phyloP scores from a whole-genome alignment of 2,113 vertebrate species.

The Psilopogon haemacephalus region DNA sequence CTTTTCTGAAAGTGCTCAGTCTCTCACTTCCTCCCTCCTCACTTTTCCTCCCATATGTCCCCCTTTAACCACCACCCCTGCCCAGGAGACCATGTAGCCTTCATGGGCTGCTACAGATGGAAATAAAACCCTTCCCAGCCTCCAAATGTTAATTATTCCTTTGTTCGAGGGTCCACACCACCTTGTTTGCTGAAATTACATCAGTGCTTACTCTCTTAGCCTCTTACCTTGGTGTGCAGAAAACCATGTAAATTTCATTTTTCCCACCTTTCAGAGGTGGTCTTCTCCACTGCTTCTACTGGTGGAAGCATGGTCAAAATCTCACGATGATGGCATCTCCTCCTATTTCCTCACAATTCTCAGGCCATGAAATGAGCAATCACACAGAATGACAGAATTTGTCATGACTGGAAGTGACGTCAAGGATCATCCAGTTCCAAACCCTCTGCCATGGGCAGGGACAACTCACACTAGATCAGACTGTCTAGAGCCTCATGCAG shows the following conservation, averaged over 20 bases:
- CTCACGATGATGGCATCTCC: neutral
- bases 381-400: too few species aligned
- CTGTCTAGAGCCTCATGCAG: too few species aligned
- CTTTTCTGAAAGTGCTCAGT: neutral
- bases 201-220: neutral
- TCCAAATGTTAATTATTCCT: neutral
- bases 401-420: too few species aligned
- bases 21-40: neutral
- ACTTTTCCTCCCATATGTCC: neutral
- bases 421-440: too few species aligned
- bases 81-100: neutral
- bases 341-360: neutral
- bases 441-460: too few species aligned
- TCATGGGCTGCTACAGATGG: neutral
- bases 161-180: neutral
- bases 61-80: neutral
- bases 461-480: too few species aligned
- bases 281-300: neutral
- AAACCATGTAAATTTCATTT: neutral
- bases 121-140: rapidly evolving
- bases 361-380: neutral
- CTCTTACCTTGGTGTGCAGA: neutral
- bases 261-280: neutral
- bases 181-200: neutral
- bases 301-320: neutral